phyloP scores from a whole-genome alignment of 2,888 invertebrate genomes.

The Folsomia candida region DNA sequence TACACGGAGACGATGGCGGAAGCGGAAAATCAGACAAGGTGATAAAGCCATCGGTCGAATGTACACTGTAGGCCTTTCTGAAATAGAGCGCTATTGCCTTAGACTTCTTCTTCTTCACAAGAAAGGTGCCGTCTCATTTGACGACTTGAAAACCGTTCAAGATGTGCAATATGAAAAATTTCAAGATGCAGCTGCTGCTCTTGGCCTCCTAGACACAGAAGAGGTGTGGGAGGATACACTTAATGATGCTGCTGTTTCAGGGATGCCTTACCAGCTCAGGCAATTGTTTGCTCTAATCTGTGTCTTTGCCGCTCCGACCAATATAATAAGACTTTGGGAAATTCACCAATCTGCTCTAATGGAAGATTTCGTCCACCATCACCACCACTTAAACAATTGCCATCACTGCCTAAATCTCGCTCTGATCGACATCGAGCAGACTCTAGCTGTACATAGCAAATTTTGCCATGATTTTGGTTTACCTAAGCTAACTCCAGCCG shows the following conservation, averaged over 20 bases:
- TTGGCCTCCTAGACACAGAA: conserved; percentile 48
- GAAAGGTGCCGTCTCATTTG: conserved; percentile 37
- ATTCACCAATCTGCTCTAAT: conserved; percentile 33
- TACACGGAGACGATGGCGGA: conserved; percentile 40
- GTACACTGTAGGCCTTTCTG: conserved; percentile 46
- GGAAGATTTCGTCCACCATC: conserved; percentile 37
- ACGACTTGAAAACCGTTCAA: conserved; percentile 37
- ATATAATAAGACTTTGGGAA: conserved; percentile 49
- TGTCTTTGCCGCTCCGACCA: conserved; percentile 33
- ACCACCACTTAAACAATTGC: not conserved
- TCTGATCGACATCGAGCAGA: conserved; percentile 26
- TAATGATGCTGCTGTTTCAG: conserved; percentile 41
- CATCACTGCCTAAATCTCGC: conserved; percentile 16
- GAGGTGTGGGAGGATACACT: conserved; percentile 47
- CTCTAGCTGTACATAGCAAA: conserved; percentile 21
- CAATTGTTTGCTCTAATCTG: conserved; percentile 45
- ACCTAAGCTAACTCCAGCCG: too few species aligned
- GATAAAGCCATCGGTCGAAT: conserved; percentile 43
- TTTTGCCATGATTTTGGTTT: conserved; percentile 14
- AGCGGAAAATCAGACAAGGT: conserved; percentile 18
- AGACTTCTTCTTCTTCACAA: conserved; percentile 40
- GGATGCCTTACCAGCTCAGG: conserved; percentile 50
- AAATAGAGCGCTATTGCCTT: conserved; percentile 48
- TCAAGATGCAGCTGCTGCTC: conserved; percentile 38
- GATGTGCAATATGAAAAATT: conserved; percentile 44